Conservation (phyloP, 2,797 vertebrate species). For the Premnoplex brunnescens region DNA sequence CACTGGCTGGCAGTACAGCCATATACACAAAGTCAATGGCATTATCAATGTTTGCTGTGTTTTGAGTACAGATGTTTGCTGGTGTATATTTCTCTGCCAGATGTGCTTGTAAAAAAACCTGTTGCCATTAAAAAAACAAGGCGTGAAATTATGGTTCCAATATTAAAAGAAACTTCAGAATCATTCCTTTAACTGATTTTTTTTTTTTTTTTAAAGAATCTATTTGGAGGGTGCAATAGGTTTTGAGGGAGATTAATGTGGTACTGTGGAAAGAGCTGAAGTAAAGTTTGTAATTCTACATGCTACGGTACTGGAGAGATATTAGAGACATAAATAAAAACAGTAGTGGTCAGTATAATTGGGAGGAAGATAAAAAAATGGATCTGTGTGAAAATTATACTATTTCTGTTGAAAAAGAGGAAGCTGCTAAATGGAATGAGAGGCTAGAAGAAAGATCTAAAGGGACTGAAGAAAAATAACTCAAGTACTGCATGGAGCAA, state of each 20-base stretch:
- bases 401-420: background rate
- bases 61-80: background rate
- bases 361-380: background rate
- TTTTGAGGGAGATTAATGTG: background rate
- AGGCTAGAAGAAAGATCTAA: background rate
- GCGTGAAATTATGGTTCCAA: background rate
- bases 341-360: background rate
- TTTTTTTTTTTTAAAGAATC: background rate
- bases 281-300: background rate
- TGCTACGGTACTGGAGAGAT: background rate
- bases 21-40: background rate
- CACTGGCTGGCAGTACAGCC: background rate
- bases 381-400: background rate
- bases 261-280: background rate
- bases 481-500: background rate
- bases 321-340: conserved; percentile 38
- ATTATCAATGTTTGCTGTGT: fast-evolving
- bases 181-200: background rate
- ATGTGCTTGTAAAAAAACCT: background rate
- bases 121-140: background rate
- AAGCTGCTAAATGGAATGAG: background rate
- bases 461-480: background rate
- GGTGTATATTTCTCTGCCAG: background rate
- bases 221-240: background rate
- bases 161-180: background rate